Evolutionary conservation across 2,888 invertebrate species (phyloP), one percentile per base, ranked within the genome.

Genomic region (Siphonodentalium dalli): DNA sequence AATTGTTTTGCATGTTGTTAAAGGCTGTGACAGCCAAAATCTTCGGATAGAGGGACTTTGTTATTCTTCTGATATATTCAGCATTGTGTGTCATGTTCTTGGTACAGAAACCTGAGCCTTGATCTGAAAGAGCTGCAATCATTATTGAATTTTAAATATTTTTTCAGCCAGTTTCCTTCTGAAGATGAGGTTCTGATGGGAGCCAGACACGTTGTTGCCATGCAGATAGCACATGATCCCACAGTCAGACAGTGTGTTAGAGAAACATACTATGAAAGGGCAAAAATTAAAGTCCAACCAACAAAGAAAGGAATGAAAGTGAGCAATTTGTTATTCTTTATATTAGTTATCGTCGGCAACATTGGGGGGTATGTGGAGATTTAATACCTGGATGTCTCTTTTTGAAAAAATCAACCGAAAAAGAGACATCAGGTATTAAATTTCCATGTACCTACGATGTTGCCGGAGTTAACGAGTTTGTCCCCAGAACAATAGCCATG

Each of bases 141-240:
- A n/a, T n/a, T n/a, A n/a, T n/a, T n/a, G n/a, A n/a, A n/a, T n/a
- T n/a, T n/a, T n/a, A n/a, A n/a, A 31, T 11, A 2, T 26, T 34
- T 37, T 65, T 61, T 18, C 68, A 85, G 85, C 3, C 87, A 88
- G 72, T 90, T 91, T 73, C 82, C 85, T 56, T 87, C 88, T 0
- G 84, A 88, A 0, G 90, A 92, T 3, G 93, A 94, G 76, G 92
- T 92, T 13, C 77, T 99, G 37, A 89, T 91, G 69, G 97, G 94
- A 3, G 92, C 91, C 0, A 91, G 92, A 71, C 92, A 91, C 82
- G 93, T 99, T 89, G 92, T 97, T 23, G 93, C 97, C 1, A 89
- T 91, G 60, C 97, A 98, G 82, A 84, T 99, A 48, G 90, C 95
- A 0, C 87, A 92, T 44, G 96, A 97, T 78, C 98, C 98, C 0